These are phyloP conservation scores for Raja brachyura DNA, from an alignment of 2,113 vertebrate genomes.

Conservation along the genomic window DNA sequence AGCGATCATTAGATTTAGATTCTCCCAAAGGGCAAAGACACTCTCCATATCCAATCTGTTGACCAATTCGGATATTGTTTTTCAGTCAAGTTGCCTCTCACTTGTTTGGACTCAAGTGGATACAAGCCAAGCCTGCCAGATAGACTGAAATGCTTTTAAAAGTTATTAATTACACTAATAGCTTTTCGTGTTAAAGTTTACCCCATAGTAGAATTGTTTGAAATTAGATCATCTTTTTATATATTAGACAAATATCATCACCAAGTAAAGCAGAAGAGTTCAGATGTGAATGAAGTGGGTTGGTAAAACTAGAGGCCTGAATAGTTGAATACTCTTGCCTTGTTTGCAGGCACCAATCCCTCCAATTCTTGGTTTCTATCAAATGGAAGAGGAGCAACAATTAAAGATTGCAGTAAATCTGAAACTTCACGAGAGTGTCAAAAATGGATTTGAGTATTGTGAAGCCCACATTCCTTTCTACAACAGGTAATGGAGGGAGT, in stretches of 20 bases:
- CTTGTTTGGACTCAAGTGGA: too few relatives aligned
- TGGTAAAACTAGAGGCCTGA: neutral
- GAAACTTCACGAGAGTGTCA: conserved; percentile 89
- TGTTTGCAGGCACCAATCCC: conserved; percentile 77
- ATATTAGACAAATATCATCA: neutral
- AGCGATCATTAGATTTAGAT: too few relatives aligned
- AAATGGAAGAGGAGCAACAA: conserved; percentile 69
- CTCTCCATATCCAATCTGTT: too few relatives aligned
- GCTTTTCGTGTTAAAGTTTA: neutral
- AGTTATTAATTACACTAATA: neutral
- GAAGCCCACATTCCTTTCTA: conserved; percentile 82
- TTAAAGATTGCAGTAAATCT: conserved; percentile 67
- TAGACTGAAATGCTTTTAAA: neutral
- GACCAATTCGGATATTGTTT: too few relatives aligned
- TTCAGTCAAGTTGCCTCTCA: too few relatives aligned
- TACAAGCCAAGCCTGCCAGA: neutral
- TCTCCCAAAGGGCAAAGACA: too few relatives aligned
- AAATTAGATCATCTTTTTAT: neutral
- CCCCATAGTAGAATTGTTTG: neutral
- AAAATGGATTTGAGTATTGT: conserved; percentile 86
- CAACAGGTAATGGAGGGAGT: conserved; percentile 69
- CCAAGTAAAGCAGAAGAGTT: neutral
- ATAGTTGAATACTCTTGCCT: neutral
- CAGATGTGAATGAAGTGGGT: neutral
- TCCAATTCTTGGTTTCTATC: conserved; percentile 81